phyloP scores from a whole-genome alignment of 2,797 vertebrate genomes.

The Helostoma temminkii region DNA sequence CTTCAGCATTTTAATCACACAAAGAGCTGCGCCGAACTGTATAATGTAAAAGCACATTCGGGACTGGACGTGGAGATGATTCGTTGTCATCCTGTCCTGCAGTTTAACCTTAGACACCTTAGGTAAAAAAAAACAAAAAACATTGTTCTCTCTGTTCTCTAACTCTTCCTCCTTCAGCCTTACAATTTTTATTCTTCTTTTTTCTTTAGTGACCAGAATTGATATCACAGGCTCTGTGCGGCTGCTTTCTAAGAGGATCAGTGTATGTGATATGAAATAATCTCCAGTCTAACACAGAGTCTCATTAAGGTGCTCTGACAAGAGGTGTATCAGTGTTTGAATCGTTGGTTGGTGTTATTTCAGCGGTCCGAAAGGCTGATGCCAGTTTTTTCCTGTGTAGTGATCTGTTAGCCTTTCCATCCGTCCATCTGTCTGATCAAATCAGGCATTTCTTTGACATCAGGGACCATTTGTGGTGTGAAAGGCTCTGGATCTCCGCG shows the following conservation, averaged over 20 bases:
- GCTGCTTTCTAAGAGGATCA: constrained; percentile 46
- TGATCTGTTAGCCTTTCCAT: not conserved
- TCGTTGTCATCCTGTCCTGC: not conserved
- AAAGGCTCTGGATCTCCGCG: constrained; percentile 28
- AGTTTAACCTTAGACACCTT: constrained; percentile 1
- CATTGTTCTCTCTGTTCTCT: constrained; percentile 3
- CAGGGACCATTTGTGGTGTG: not conserved
- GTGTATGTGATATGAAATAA: constrained; percentile 28
- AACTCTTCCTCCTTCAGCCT: not conserved
- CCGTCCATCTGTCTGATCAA: constrained; percentile 39
- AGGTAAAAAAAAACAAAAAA: no score
- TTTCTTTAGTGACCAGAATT: constrained; percentile 41
- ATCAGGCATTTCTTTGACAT: constrained; percentile 24
- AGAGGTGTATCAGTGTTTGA: not conserved
- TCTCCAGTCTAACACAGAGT: constrained; percentile 34
- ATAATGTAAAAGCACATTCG: no score
- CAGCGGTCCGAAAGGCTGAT: not conserved
- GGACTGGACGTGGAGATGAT: not conserved
- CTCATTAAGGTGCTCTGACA: constrained; percentile 20
- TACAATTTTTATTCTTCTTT: not conserved
- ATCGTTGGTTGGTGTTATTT: constrained; percentile 1
- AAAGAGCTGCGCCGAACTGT: no score
- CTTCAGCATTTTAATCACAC: no score
- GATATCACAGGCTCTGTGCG: constrained; percentile 8
- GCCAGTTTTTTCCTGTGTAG: not conserved